A percentile compares a stretch with the other conserved stretches of the same genome.
Conservation (phyloP, 2,113 vertebrate species). For the Synodontis membranacea region DNA sequence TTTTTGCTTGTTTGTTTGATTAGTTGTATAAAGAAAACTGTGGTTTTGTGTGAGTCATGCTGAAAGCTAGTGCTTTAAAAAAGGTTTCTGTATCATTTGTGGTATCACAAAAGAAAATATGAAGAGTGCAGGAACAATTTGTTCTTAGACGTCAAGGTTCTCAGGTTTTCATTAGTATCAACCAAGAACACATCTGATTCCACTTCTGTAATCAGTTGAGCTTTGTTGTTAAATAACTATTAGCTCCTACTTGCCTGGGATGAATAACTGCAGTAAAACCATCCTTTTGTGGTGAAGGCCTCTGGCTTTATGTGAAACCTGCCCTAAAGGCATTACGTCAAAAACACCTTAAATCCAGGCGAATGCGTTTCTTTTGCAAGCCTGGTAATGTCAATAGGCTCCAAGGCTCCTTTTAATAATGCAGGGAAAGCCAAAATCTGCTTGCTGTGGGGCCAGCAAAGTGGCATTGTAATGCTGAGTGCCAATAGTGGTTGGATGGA, state of each 20-base stretch:
- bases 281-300: neutral
- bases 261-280: neutral
- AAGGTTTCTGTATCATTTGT: neutral
- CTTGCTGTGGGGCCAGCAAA: neutral
- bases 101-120: neutral
- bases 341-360: neutral
- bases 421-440: neutral
- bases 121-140: neutral
- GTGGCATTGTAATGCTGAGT: neutral
- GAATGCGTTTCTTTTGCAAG: neutral
- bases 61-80: neutral
- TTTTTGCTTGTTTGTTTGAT: neutral
- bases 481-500: slow-evolving; percentile 15
- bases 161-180: neutral
- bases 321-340: neutral
- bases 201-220: neutral
- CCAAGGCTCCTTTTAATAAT: neutral
- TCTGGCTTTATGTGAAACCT: neutral
- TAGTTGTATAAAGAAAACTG: neutral
- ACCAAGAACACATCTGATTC: neutral
- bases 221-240: neutral
- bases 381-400: neutral
- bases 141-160: neutral
- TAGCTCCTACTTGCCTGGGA: neutral
- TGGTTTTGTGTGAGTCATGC: neutral